Conservation (phyloP, 1,140 invertebrate species). For the Chironomus tepperi region DNA sequence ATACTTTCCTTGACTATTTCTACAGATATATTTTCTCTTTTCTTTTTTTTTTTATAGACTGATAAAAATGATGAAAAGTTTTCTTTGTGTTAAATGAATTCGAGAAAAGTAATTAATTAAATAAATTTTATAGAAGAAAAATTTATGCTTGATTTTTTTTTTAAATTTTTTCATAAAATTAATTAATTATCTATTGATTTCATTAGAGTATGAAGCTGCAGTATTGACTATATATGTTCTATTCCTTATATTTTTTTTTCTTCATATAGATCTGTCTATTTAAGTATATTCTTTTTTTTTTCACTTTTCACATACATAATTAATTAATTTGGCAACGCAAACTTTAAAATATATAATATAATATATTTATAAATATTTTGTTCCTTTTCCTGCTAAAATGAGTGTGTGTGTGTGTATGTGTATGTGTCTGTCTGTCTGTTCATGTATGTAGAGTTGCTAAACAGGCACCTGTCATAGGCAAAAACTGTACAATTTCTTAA, state of each 20-base stretch:
- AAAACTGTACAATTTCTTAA: no score
- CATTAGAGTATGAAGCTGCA: neutral
- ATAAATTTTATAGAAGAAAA: no score
- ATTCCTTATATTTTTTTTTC: neutral
- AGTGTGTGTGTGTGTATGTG: neutral
- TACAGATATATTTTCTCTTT: no score
- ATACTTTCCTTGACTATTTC: no score
- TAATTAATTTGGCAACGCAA: neutral
- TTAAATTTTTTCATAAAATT: neutral
- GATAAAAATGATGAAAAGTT: no score
- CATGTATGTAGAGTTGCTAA: no score
- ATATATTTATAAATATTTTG: neutral
- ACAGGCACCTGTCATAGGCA: no score
- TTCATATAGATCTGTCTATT: neutral
- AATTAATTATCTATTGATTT: slow-evolving; percentile 8
- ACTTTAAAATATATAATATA: slow-evolving; percentile 3
- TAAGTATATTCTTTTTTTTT: neutral
- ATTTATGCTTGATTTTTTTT: no score
- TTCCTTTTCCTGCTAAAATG: neutral
- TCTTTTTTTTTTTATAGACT: no score
- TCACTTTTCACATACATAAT: neutral
- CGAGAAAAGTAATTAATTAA: no score
- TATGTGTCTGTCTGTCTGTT: neutral
- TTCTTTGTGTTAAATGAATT: no score
- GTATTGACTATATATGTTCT: slow-evolving; percentile 1